These are phyloP conservation scores for Venustoraphidia nigricollis DNA, from an alignment of 2,888 invertebrate genomes.

Conservation along the genomic window DNA sequence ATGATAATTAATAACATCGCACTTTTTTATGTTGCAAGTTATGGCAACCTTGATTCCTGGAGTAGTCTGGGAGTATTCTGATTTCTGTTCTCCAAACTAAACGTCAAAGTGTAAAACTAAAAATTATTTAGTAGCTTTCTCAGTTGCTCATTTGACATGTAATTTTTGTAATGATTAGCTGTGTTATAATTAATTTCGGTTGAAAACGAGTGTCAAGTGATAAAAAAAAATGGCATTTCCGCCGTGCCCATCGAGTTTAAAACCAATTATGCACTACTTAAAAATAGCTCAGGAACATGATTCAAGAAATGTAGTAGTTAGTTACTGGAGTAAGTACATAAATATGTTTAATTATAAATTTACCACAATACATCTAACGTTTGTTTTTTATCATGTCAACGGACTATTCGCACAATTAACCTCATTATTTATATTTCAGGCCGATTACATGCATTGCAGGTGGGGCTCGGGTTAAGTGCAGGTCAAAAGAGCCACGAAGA, in stretches of 20 bases:
- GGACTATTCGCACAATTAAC: no score
- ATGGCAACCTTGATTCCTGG: no score
- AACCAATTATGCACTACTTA: constrained; percentile 76
- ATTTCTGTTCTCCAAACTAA: no score
- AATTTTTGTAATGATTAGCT: no score
- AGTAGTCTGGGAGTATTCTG: no score
- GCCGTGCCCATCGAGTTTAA: constrained; percentile 61
- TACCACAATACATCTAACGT: background rate
- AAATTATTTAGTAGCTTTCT: no score
- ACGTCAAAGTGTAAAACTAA: no score
- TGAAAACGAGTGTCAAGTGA: background rate
- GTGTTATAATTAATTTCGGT: no score
- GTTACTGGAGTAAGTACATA: constrained; percentile 68
- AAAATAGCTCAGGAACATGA: constrained; percentile 90
- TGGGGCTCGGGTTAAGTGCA: constrained; percentile 58
- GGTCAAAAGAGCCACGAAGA: constrained; percentile 62
- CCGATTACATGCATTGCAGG: constrained; percentile 79
- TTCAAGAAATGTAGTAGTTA: constrained; percentile 70
- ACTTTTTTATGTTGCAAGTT: no score
- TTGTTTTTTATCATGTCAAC: background rate
- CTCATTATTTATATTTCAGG: constrained; percentile 30
- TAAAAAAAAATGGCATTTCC: constrained; percentile 33
- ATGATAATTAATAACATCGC: no score
- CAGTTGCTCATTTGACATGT: no score
- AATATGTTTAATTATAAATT: background rate